Evolutionary conservation across 1,140 invertebrate species (phyloP).

Genomic region (Cydia splendana): DNA sequence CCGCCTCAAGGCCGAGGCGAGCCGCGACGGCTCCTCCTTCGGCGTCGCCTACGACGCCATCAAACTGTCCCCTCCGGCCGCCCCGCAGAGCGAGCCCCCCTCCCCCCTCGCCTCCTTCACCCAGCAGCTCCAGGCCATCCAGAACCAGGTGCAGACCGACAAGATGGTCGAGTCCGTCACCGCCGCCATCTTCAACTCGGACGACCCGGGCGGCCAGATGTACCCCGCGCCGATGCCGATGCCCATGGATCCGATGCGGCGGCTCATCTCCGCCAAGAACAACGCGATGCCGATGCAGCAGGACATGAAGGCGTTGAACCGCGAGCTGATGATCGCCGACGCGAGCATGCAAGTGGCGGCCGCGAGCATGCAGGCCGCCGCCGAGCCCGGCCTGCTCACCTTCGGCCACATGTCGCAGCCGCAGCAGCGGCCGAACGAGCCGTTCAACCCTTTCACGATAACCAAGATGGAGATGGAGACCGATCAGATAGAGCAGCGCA

Average conservation of each 20-base stretch:
- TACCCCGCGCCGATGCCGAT: slow-evolving; percentile 56
- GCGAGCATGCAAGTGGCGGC: slow-evolving; percentile 48
- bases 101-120: slow-evolving; percentile 65
- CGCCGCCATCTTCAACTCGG: slow-evolving; percentile 75
- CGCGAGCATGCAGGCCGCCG: slow-evolving; percentile 37
- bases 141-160: slow-evolving; percentile 76
- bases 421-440: slow-evolving; percentile 44
- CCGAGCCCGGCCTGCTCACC: slow-evolving; percentile 56
- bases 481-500: slow-evolving; percentile 71
- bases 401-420: slow-evolving; percentile 57
- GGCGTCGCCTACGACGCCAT: slow-evolving; percentile 77
- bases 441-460: slow-evolving; percentile 66
- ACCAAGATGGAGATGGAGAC: slow-evolving; percentile 66
- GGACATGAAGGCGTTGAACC: slow-evolving; percentile 63
- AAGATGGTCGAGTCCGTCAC: slow-evolving; percentile 78
- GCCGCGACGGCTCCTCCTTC: slow-evolving; percentile 68
- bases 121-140: slow-evolving; percentile 73
- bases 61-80: slow-evolving; percentile 63
- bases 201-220: slow-evolving; percentile 60
- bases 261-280: slow-evolving; percentile 58
- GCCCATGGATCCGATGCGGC: slow-evolving; percentile 61
- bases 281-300: slow-evolving; percentile 51
- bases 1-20: slow-evolving; percentile 79
- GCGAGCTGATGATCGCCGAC: slow-evolving; percentile 62
- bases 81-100: slow-evolving; percentile 55